Base-by-base conservation (phyloP, 2,797 vertebrate genomes). In the Poeciliopsis gracilis region DNA sequence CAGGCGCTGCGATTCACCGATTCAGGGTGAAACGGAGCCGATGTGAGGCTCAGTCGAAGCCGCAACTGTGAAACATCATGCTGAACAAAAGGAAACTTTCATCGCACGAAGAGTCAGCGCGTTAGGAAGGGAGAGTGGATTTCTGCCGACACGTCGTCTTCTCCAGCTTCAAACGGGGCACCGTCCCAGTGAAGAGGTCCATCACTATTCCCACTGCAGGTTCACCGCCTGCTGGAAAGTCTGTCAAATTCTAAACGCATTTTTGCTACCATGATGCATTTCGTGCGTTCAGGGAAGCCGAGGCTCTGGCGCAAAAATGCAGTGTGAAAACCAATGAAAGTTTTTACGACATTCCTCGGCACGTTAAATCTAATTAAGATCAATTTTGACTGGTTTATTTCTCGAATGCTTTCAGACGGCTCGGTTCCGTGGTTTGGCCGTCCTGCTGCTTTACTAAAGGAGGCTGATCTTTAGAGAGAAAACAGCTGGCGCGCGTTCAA, bases 21-120 rank as follows among this genome's bases (percentile, higher is more conserved):
- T 47, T 71, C 75, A 70, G 28, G 78, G 70, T 45, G 20, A 80
- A 77, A 77, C 47, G 38, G 82, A 80, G 53, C 38, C 71, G 53
- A 71, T 72, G 36, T 33, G 73, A 74, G 72, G 72, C 70, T 84
- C 45, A 49, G 43, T 41, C n/a, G 36, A 36, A 36, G 61, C 28
- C 4, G 45, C 15, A 47, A 20, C 61, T 72, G 5, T 72, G 7
- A 33, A 36, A 20, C 16, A 47, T 36, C 23, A 49, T 23, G 46
- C 10, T 30, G 23, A 30, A 49, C 12, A 47, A n/a, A 47, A 13
- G 4, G 49, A 28, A 47, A 16, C 45, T 72, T 33, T 23, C 5
- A 47, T 61, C 16, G 7, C 11, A n/a, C 3, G 10, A 11, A 38
- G 63, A 36, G 30, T 36, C 51, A 23, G 23, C 0, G 51, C 8